A percentile compares a stretch with the other conserved stretches of the same genome.
These are phyloP conservation scores for Eudyptes chrysolophus DNA, from an alignment of 2,113 vertebrate species.

Conservation along the genomic window DNA sequence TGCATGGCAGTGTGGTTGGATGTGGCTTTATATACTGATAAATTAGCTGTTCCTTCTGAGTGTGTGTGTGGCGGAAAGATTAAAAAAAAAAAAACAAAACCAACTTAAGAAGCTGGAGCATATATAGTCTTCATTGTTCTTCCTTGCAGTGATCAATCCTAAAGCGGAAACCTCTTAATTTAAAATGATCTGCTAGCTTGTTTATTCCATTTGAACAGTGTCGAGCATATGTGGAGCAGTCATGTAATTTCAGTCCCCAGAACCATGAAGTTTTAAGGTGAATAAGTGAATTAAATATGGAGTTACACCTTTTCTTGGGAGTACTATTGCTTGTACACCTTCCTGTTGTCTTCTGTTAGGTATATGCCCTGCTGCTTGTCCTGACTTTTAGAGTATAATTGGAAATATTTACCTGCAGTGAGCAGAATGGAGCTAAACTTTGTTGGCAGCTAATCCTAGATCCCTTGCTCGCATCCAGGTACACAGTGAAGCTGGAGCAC, in stretches of 20 bases:
- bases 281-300: not conserved
- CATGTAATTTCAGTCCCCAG: not conserved
- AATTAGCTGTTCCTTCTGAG: not conserved
- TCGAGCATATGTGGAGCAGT: not conserved
- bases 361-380: not conserved
- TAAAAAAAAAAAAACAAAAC: not conserved
- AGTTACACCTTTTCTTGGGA: not conserved
- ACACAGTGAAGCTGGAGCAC: not conserved
- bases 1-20: not conserved
- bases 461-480: fast-evolving
- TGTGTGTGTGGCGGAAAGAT: not conserved
- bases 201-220: not conserved
- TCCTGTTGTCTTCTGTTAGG: not conserved
- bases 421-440: not conserved
- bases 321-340: not conserved
- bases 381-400: not conserved
- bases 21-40: not conserved
- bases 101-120: not conserved
- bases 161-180: not conserved
- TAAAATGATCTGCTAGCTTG: not conserved
- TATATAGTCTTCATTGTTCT: not conserved
- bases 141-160: not conserved
- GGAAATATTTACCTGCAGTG: not conserved
- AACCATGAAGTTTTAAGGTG: not conserved
- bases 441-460: not conserved